phyloP scores from a whole-genome alignment of 2,797 vertebrate species.

The Pseudomugil gertrudae region DNA sequence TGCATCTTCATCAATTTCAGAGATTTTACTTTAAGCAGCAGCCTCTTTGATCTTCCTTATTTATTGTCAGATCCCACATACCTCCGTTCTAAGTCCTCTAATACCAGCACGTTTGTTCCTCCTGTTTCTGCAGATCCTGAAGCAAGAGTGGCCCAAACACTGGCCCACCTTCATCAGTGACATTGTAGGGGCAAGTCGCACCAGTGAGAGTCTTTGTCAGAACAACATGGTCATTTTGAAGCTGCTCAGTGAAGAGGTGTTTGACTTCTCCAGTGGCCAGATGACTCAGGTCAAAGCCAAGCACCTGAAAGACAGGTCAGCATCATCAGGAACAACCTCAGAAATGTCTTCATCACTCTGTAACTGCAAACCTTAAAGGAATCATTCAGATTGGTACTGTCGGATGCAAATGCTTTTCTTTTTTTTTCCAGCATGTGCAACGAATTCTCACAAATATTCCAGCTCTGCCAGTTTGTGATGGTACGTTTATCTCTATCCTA shows the following conservation, averaged over 20 bases:
- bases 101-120: not conserved
- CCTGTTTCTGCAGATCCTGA: constrained; percentile 86
- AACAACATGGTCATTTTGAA: constrained; percentile 99
- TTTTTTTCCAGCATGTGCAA: constrained; percentile 92
- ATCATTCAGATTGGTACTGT: not conserved
- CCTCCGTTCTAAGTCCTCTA: not conserved
- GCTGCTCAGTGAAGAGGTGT: constrained; percentile 97
- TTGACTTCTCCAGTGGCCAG: constrained; percentile 99
- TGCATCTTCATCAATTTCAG: not conserved
- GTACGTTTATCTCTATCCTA: constrained; percentile 66
- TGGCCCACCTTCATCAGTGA: constrained; percentile 99
- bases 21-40: not conserved
- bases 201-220: constrained; percentile 98
- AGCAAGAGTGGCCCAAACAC: constrained; percentile 99
- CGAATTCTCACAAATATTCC: constrained; percentile 98
- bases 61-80: not conserved
- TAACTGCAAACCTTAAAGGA: not conserved
- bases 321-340: not conserved
- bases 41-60: not conserved
- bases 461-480: constrained; percentile 99
- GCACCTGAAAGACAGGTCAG: constrained; percentile 97
- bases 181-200: constrained; percentile 97
- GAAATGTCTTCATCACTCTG: not conserved
- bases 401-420: not conserved
- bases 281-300: constrained; percentile 99